These are phyloP conservation scores for Saccostrea echinata DNA, from an alignment of 1,140 invertebrate species.

Conservation along the genomic window DNA sequence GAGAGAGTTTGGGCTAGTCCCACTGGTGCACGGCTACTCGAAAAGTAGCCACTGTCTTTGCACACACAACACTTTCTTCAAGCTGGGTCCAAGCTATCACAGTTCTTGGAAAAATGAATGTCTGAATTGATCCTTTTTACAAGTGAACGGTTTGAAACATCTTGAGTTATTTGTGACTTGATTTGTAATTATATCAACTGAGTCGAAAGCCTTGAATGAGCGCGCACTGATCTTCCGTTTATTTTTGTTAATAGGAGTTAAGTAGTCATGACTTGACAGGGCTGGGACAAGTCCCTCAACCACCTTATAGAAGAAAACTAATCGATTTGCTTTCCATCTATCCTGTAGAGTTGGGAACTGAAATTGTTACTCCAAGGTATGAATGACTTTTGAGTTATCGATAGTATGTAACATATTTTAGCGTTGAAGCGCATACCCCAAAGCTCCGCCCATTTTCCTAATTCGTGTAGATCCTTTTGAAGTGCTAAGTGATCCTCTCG, in stretches of 20 bases:
- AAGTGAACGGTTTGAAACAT: no score
- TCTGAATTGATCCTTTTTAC: no score
- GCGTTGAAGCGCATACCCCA: slow-evolving; percentile 61
- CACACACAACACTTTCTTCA: no score
- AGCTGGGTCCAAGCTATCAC: neutral
- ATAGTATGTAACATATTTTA: slow-evolving; percentile 45
- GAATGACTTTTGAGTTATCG: slow-evolving; percentile 31
- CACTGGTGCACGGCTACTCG: no score
- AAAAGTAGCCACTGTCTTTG: no score
- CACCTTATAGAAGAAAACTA: neutral
- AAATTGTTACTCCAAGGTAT: no score
- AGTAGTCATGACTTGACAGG: neutral
- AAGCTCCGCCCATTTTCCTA: slow-evolving; percentile 51
- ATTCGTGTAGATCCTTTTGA: slow-evolving; percentile 60
- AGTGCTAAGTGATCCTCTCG: slow-evolving; percentile 51
- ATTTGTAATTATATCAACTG: neutral
- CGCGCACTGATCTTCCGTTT: neutral
- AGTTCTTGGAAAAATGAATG: no score
- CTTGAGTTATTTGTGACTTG: no score
- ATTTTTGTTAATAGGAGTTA: neutral
- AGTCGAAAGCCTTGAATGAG: neutral
- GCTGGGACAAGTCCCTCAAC: neutral
- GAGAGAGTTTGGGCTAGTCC: no score
- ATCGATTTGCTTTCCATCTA: neutral
- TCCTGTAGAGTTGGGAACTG: neutral